Base-by-base conservation (phyloP, 2,113 vertebrate species). In the Ardeotis arabs region DNA sequence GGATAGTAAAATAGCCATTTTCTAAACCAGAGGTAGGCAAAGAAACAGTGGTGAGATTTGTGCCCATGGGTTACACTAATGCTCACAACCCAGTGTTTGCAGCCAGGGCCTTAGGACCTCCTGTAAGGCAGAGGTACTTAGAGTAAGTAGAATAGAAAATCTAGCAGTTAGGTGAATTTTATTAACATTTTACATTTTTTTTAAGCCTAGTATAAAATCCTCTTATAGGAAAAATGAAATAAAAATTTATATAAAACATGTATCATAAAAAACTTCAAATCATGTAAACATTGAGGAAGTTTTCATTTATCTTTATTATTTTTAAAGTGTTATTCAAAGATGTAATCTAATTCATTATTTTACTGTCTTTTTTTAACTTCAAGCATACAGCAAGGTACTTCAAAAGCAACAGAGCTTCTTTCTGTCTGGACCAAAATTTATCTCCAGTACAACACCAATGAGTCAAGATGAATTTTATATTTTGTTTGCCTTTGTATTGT, bases 221-320 rank as follows among this genome's bases (percentile, higher is more conserved):
- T 52, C 7, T 77, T 11, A 52, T 3, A 70, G 19, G 3, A 53
- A 66, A 58, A 58, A 39, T 35, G 6, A 24, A 76, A 91, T 28
- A 39, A 91, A 91, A 79, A 3, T 7, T 69, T 77, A 67, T 45
- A 63, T 45, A 80, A 89, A 85, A 27, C 12, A 76, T 15, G 7
- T 6, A 58, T 35, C 27, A 29, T 67, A 44, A 87, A 87, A 89
- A 19, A 9, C 8, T 78, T 87, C 10, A 74, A 74, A 80, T 14
- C 55, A 41, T 7, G 2, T 23, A 83, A 91, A 79, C 7, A 70
- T 5, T 22, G 5, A 66, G 12, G 20, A 90, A 59, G 5, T 70
- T 66, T 78, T 41, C 37, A 74, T 89, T 92, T 93, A 25, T 85
- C 58, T 89, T 63, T 68, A 55, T 75, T 89, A 76, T 60, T 93